phyloP scores from a whole-genome alignment of 2,113 vertebrate species.

The Campylorhamphus procurvoides region DNA sequence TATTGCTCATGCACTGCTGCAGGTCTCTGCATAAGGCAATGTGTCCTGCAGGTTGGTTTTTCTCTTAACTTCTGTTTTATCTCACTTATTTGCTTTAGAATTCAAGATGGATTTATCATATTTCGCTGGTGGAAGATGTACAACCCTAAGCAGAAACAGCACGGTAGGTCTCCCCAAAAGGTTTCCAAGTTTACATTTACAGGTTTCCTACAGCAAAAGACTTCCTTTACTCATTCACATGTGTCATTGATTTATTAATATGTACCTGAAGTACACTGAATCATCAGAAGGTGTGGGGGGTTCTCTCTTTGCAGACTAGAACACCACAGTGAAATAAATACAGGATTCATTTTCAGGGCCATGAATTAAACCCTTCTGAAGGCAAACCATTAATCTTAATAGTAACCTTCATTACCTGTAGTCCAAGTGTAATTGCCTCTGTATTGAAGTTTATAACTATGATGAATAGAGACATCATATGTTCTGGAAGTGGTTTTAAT shows the following conservation, averaged over 20 bases:
- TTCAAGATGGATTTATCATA: conserved; percentile 98
- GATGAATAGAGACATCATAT: neutral
- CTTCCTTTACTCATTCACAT: neutral
- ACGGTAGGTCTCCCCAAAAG: conserved; percentile 81
- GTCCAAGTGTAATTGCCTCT: neutral
- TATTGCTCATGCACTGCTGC: neutral
- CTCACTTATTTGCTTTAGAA: conserved; percentile 75
- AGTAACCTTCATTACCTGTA: neutral
- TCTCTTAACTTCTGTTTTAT: conserved; percentile 5
- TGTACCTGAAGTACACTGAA: neutral
- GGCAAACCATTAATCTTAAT: neutral
- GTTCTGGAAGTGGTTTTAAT: neutral
- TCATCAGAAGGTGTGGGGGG: neutral
- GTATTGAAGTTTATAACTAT: neutral
- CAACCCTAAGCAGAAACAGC: conserved; percentile 97
- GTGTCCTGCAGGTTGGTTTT: neutral
- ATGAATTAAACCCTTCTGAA: neutral
- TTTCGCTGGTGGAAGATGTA: conserved; percentile 99
- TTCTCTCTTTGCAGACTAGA: neutral
- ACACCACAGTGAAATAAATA: neutral
- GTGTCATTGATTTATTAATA: neutral
- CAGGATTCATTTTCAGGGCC: neutral
- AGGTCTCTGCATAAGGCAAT: neutral
- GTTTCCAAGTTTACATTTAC: neutral
- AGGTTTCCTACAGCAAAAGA: neutral